phyloP scores from a whole-genome alignment of 2,113 vertebrate genomes.

The Cnemophilus loriae region DNA sequence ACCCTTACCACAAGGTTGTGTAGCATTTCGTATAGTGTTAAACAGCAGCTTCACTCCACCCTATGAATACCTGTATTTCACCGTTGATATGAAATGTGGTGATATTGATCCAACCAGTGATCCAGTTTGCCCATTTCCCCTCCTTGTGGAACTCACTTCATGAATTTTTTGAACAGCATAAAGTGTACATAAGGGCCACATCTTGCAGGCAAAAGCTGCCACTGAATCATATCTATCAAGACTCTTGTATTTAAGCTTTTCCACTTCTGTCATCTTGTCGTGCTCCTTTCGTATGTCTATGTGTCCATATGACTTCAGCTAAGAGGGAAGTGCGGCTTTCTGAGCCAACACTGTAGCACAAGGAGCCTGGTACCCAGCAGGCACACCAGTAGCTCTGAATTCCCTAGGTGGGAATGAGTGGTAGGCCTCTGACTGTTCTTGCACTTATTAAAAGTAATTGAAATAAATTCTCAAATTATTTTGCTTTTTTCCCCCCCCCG shows the following conservation, averaged over 20 bases:
- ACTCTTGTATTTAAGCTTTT: neutral
- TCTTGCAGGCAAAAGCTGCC: neutral
- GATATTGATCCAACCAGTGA: neutral
- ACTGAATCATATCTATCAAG: neutral
- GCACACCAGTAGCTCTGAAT: neutral
- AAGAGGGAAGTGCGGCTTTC: neutral
- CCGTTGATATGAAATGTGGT: neutral
- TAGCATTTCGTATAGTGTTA: neutral
- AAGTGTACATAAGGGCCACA: neutral
- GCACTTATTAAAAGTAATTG: neutral
- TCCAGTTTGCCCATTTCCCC: neutral
- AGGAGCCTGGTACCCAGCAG: neutral
- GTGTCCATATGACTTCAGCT: neutral
- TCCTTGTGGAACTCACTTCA: neutral
- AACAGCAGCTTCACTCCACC: neutral
- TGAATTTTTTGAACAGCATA: neutral
- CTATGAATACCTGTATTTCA: neutral
- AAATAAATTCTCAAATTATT: neutral
- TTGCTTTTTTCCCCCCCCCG: neutral
- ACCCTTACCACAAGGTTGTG: neutral
- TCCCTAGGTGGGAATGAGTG: neutral
- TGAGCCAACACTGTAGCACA: neutral
- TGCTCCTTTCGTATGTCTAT: neutral
- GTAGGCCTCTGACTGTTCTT: neutral
- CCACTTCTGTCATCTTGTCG: neutral